Base-by-base conservation (phyloP, 2,888 invertebrate species). In the Monoplex corrugatus region DNA sequence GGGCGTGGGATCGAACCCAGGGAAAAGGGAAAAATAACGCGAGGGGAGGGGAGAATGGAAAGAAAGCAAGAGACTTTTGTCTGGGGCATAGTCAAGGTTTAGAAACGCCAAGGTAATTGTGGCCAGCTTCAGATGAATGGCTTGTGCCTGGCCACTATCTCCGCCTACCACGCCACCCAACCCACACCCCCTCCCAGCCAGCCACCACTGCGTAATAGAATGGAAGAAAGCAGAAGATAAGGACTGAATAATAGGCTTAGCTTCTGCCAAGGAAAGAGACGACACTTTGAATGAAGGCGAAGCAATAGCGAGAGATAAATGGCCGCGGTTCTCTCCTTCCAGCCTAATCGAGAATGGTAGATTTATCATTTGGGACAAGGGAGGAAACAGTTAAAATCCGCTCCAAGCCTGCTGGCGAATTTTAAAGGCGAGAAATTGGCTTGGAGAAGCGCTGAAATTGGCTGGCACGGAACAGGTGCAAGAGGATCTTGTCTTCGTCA, bases 301-400 rank as follows among this genome's bases (percentile, higher is more conserved):
- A 50, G 87, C 87, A 87, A 87, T 87, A 87, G 87, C 80, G 38
- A 40, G 78, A 88, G 72, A 88, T 88, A 88, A 88, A 88, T 80
- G 88, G 57, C 40, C 68, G 68, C 82, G 45, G 63, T 88, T 88
- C 68, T 83, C 83, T 63, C 88, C 83, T 87, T 40, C 38, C 68
- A 40, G 83, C 83, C 83, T 88, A 83, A 83, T 83, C 83, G 88
- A 80, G 83, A 83, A 57, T 72, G 44, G 88, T 83, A 83, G 83
- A 83, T 83, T 88, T 82, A 82, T 83, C 82, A 83, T 82, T 57
- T 35, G 82, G 63, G 63, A 80, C 78, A 80, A 68, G 80, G 82
- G 68, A 82, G 88, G 83, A 88, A 88, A 68, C 88, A 63, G 83
- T 88, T 88, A 63, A 68, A 88, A 83, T 88, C 88, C 88, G 80